A percentile compares a stretch with the other conserved stretches of the same genome.
phyloP scores from a whole-genome alignment of 2,113 vertebrate genomes.

The Grus americana region DNA sequence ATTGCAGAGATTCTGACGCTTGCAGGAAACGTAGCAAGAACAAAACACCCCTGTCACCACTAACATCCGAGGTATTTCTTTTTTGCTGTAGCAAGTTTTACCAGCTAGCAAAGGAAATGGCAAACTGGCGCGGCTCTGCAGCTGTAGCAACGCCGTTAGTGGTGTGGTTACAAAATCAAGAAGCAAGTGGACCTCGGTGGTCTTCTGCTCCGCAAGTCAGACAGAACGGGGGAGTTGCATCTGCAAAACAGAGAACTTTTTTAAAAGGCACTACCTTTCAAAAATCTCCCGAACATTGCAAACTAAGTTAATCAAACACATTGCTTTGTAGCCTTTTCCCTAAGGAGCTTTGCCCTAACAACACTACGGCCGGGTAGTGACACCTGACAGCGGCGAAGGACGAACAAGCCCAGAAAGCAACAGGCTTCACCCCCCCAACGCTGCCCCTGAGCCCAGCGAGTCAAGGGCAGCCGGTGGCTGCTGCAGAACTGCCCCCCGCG shows the following conservation, averaged over 20 bases:
- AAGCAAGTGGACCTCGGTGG: background rate
- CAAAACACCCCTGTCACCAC: background rate
- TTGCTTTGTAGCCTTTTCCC: background rate
- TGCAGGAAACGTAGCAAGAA: background rate
- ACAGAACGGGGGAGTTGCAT: no score
- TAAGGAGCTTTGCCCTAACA: background rate
- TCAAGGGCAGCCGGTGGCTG: no score
- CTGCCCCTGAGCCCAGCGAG: accelerated
- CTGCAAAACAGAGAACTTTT: background rate
- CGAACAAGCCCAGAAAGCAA: background rate
- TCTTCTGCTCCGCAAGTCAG: background rate
- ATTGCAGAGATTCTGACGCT: background rate
- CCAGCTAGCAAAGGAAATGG: background rate
- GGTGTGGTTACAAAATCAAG: background rate
- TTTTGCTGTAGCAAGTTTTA: background rate
- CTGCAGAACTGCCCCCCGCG: background rate
- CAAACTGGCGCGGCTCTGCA: background rate
- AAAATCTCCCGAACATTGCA: background rate
- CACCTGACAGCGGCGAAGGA: background rate
- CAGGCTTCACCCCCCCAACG: background rate
- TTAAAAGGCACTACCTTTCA: background rate
- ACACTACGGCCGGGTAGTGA: accelerated
- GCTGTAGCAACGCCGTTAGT: background rate
- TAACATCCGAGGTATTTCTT: background rate
- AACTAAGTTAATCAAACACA: background rate